A percentile compares a stretch with the other conserved stretches of the same genome.
Evolutionary conservation across 2,888 invertebrate species (phyloP).

Genomic region (Pandemis corylana): DNA sequence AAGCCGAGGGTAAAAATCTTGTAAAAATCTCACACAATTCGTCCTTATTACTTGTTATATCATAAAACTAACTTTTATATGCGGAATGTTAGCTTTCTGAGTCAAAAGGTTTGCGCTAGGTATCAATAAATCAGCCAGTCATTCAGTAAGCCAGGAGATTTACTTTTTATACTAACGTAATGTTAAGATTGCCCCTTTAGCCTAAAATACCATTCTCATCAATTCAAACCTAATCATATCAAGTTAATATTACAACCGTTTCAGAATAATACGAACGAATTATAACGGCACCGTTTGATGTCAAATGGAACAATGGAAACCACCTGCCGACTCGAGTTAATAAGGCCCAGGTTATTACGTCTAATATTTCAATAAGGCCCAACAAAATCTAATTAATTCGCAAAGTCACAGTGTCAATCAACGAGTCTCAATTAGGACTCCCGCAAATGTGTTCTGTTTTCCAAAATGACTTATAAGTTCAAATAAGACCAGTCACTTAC

Average conservation of each 20-base stretch:
- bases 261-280: background rate
- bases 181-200: background rate
- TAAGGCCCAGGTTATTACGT: slow-evolving; percentile 36
- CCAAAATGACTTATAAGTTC: background rate
- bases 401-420: slow-evolving; percentile 42
- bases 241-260: slow-evolving; percentile 32
- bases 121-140: no score
- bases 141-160: no score
- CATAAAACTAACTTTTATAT: no score
- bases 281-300: slow-evolving; percentile 29
- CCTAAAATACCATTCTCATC: background rate
- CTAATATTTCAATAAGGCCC: slow-evolving; percentile 40
- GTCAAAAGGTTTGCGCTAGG: no score
- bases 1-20: no score
- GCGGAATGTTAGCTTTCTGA: no score
- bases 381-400: slow-evolving; percentile 42
- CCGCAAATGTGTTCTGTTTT: background rate
- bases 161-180: background rate
- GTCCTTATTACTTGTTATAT: no score
- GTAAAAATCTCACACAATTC: no score
- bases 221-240: slow-evolving; percentile 2
- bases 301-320: slow-evolving; percentile 40
- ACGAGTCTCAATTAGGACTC: slow-evolving; percentile 39
- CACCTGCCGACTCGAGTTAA: slow-evolving; percentile 40
- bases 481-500: background rate